phyloP scores from a whole-genome alignment of 2,888 invertebrate genomes.

The Drosophila borealis region DNA sequence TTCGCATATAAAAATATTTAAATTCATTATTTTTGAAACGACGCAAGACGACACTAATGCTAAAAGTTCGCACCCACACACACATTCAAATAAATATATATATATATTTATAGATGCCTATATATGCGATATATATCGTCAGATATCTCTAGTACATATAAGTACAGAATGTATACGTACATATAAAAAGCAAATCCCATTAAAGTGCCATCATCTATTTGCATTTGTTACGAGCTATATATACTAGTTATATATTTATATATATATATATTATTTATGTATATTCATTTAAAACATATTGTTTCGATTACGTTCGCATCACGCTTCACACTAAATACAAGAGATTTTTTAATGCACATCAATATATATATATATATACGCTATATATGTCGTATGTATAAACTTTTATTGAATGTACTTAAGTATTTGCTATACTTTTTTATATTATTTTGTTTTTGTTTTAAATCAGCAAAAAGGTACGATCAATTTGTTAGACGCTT shows the following conservation, averaged over 20 bases:
- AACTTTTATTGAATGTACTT: constrained; percentile 15
- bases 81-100: constrained; percentile 7
- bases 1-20: constrained; percentile 75
- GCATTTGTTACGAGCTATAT: constrained; percentile 37
- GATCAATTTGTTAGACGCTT: constrained; percentile 62
- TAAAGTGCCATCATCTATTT: constrained; percentile 64
- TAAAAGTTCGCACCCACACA: constrained; percentile 38
- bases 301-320: constrained; percentile 70
- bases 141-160: constrained; percentile 30
- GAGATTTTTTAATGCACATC: constrained; percentile 29
- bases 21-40: constrained; percentile 73
- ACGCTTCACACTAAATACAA: constrained; percentile 54
- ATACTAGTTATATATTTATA: constrained; percentile 20
- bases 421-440: constrained; percentile 12
- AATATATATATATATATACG: constrained; percentile 19
- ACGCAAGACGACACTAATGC: constrained; percentile 53
- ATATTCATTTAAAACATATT: constrained; percentile 59
- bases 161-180: constrained; percentile 15
- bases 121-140: constrained; percentile 7
- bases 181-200: constrained; percentile 74
- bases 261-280: constrained; percentile 17
- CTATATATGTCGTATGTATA: constrained; percentile 5
- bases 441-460: constrained; percentile 13
- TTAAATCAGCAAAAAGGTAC: constrained; percentile 78
- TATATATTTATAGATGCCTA: neutral